Base-by-base conservation (phyloP, 2,113 vertebrate genomes). In the Ptilonorhynchus violaceus region DNA sequence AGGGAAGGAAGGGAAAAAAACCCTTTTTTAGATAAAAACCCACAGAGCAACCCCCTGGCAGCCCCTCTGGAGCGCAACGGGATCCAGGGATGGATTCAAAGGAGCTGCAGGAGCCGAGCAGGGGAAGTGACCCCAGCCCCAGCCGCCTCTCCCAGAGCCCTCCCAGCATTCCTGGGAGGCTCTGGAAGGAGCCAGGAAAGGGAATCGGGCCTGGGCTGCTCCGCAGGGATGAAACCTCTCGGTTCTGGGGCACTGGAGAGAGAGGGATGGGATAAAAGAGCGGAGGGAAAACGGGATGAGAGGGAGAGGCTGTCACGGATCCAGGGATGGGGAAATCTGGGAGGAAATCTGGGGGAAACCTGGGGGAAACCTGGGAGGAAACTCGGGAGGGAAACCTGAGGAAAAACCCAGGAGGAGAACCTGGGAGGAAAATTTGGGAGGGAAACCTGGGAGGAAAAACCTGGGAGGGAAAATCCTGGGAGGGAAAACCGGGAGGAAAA, bases 211-310 rank as follows among this genome's bases (percentile, higher is more conserved):
- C 95, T 30, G 92, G 93, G 64, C 79, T 75, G 79, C 42, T 74
- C 77, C 84, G 74, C 63, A 72, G 86, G 90, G 88, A 90, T 76
- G 94, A 96, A 94, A 86, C 20, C 3, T 7, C 89, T 87, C 91
- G 56, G 46, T 20, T 8, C 46, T 47, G 46, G 46, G 22, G 37
- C n/a, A n/a, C n/a, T n/a, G 37, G 37, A 39, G 10, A 39, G 37
- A 39, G 37, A n/a, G 37, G 37, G 37, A 39, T 39, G 37, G 37
- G 37, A 39, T 39, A 39, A 39, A 39, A 39, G 37, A 39, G 37
- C 8, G 37, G 37, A 39, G 37, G 10, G 37, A 10, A 39, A 39
- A 39, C 37, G 37, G 37, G 37, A 39, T 39, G 37, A 39, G 64
- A 55, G 59, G 76, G 73, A 63, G 69, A 59, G 25, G 49, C 35